Conservation (phyloP, 2,797 vertebrate species). For the Chromis chromis region DNA sequence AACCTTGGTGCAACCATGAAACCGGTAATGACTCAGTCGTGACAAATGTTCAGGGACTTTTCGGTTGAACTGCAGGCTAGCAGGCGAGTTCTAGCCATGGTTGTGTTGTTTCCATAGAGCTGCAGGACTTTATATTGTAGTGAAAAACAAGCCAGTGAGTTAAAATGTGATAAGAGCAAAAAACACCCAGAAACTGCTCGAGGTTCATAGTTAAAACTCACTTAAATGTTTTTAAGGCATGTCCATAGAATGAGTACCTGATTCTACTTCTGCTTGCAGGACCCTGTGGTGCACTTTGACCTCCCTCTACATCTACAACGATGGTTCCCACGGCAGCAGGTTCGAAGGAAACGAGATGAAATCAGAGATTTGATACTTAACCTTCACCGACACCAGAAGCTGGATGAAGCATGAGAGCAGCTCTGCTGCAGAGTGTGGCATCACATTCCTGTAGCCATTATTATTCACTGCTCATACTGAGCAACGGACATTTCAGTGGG, state of each 20-base stretch:
- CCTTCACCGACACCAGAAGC: conserved; percentile 88
- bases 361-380: conserved; percentile 93
- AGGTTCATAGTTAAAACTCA: too few species aligned
- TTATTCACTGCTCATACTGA: conserved; percentile 77
- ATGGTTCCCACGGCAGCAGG: conserved; percentile 93
- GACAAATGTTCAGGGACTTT: too few species aligned
- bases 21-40: too few species aligned
- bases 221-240: background rate
- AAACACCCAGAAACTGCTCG: too few species aligned
- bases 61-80: too few species aligned
- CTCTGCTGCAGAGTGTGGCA: conserved; percentile 9
- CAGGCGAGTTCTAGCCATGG: too few species aligned
- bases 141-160: too few species aligned
- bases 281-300: conserved; percentile 94
- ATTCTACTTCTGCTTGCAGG: conserved; percentile 78
- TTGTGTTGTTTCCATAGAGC: too few species aligned
- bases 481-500: conserved; percentile 55
- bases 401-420: conserved; percentile 62
- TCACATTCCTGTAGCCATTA: conserved; percentile 47
- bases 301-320: conserved; percentile 89
- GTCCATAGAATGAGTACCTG: background rate
- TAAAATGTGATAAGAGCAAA: too few species aligned
- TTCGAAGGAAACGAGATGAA: conserved; percentile 93
- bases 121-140: too few species aligned
- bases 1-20: too few species aligned